A percentile compares a stretch with the other conserved stretches of the same genome.
Evolutionary conservation across 2,888 invertebrate species (phyloP).

Genomic region (Clitarchus hookeri): DNA sequence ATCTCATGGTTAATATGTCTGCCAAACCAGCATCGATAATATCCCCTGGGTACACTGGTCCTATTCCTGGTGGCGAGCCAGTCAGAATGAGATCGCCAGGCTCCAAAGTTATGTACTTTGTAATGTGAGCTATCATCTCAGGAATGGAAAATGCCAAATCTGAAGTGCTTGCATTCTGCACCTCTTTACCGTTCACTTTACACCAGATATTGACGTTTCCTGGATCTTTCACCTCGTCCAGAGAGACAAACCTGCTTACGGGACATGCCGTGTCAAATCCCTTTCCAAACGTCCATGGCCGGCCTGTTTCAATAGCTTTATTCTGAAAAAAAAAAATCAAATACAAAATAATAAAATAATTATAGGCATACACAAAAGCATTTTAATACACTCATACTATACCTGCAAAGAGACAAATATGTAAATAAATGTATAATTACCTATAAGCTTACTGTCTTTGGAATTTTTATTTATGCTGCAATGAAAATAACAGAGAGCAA

Average conservation of each 20-base stretch:
- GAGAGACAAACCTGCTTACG: slow-evolving; percentile 67
- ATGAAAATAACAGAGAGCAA: too few species aligned
- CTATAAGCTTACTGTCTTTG: too few species aligned
- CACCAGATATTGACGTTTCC: slow-evolving; percentile 64
- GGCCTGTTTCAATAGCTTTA: slow-evolving; percentile 61
- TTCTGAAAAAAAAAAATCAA: slow-evolving; percentile 51
- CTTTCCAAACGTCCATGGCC: slow-evolving; percentile 76
- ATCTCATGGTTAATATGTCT: slow-evolving; percentile 30
- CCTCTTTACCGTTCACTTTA: slow-evolving; percentile 62
- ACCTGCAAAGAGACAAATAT: too few species aligned
- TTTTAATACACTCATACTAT: too few species aligned
- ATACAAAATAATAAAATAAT: too few species aligned
- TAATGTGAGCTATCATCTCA: slow-evolving; percentile 67
- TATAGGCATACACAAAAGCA: too few species aligned
- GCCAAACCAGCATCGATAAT: slow-evolving; percentile 62
- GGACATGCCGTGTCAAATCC: slow-evolving; percentile 81
- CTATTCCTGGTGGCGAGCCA: slow-evolving; percentile 72
- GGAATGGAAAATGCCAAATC: slow-evolving; percentile 72
- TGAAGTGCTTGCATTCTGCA: slow-evolving; percentile 66
- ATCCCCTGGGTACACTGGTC: slow-evolving; percentile 66
- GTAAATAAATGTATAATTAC: too few species aligned
- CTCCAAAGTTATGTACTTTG: slow-evolving; percentile 71
- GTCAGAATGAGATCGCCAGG: slow-evolving; percentile 75
- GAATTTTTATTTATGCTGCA: too few species aligned
- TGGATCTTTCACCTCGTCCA: slow-evolving; percentile 60